These are phyloP conservation scores for Xestia sexstrigata DNA, from an alignment of 2,888 invertebrate species.

Conservation along the genomic window DNA sequence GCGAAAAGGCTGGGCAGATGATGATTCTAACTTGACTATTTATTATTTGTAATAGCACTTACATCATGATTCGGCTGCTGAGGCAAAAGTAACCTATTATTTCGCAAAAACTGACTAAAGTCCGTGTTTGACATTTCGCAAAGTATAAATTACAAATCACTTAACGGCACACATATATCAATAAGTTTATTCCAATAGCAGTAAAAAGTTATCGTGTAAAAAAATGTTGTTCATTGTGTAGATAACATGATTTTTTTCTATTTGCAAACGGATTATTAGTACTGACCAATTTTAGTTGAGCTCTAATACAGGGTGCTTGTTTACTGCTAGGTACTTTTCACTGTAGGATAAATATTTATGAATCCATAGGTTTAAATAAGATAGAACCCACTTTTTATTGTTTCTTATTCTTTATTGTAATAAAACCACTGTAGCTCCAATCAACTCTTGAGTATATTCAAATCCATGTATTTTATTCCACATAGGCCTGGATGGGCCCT, in stretches of 20 bases:
- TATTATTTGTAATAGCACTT: constrained; percentile 56
- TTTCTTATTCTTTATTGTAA: too few species aligned
- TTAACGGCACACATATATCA: constrained; percentile 12
- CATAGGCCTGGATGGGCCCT: too few species aligned
- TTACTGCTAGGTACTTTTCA: neutral
- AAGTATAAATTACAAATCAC: constrained; percentile 37
- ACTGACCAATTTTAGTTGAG: constrained; percentile 18
- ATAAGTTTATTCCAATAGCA: constrained; percentile 36
- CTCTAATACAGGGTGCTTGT: constrained; percentile 8
- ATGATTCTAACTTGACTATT: too few species aligned
- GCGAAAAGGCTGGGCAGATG: too few species aligned
- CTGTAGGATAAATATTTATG: neutral
- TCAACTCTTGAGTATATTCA: too few species aligned
- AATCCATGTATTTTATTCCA: too few species aligned
- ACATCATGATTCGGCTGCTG: constrained; percentile 76
- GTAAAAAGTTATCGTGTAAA: constrained; percentile 24
- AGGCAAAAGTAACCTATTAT: constrained; percentile 69
- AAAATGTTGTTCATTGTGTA: constrained; percentile 30
- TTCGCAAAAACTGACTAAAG: constrained; percentile 39
- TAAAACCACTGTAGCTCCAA: too few species aligned
- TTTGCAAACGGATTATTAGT: constrained; percentile 32
- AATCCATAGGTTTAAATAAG: too few species aligned
- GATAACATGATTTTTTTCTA: constrained; percentile 46
- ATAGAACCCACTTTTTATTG: neutral
- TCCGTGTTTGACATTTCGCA: constrained; percentile 37